These are phyloP conservation scores for Eupithecia centaureata DNA, from an alignment of 2,888 invertebrate species.

Conservation along the genomic window DNA sequence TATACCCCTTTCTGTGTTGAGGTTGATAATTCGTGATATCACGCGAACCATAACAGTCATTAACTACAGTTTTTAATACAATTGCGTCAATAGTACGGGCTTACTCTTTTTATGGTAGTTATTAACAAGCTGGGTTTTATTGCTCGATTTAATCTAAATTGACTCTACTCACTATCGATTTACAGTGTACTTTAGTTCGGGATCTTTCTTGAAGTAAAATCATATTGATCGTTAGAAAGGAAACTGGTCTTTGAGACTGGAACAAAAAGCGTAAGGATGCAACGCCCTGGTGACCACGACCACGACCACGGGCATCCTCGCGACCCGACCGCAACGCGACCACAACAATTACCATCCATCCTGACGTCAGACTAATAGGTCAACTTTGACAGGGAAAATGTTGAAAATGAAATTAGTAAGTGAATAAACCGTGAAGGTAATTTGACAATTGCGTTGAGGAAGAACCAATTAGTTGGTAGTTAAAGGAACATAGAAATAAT, in stretches of 20 bases:
- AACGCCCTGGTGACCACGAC: slow-evolving; percentile 21
- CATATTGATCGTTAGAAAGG: slow-evolving; percentile 18
- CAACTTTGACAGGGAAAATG: slow-evolving; percentile 3
- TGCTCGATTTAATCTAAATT: background rate
- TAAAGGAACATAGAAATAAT: background rate
- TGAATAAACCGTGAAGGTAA: slow-evolving; percentile 22
- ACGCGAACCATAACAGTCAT: slow-evolving; percentile 21
- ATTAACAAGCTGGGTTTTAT: background rate
- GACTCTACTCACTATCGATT: background rate
- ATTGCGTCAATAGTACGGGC: background rate
- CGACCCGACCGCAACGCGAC: slow-evolving; percentile 14
- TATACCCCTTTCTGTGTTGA: slow-evolving; percentile 4
- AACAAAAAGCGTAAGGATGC: slow-evolving; percentile 23
- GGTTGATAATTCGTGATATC: slow-evolving; percentile 10
- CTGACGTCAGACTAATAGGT: slow-evolving; percentile 3
- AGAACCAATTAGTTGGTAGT: background rate
- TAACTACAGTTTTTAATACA: slow-evolving; percentile 9
- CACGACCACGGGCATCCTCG: slow-evolving; percentile 15
- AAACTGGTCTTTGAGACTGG: slow-evolving; percentile 11
- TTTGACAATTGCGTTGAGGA: background rate
- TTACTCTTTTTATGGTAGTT: background rate
- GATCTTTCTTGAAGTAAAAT: background rate
- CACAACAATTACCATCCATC: slow-evolving; percentile 16
- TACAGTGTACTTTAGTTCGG: background rate
- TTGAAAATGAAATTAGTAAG: slow-evolving; percentile 16